Evolutionary conservation across 1,140 invertebrate species (phyloP).

Genomic region (Popillia japonica): DNA sequence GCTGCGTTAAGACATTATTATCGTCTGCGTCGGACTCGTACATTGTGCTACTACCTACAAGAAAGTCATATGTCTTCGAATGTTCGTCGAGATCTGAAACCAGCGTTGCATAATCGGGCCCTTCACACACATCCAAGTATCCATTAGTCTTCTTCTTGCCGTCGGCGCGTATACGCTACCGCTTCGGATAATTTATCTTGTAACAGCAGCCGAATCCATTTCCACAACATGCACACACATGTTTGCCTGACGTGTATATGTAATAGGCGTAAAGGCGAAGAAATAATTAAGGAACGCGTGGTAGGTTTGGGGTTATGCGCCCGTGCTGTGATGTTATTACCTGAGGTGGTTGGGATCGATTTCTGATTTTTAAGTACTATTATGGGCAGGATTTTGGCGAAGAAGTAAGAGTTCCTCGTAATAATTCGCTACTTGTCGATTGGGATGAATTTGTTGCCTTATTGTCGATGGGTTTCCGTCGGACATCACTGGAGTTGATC

Average conservation of each 20-base stretch:
- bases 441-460: too few species aligned
- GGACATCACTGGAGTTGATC: too few species aligned
- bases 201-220: slow-evolving; percentile 25
- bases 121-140: slow-evolving; percentile 25
- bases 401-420: too few species aligned
- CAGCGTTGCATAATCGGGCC: slow-evolving; percentile 22
- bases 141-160: slow-evolving; percentile 23
- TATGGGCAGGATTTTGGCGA: too few species aligned
- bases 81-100: slow-evolving; percentile 7
- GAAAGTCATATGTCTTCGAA: slow-evolving; percentile 21
- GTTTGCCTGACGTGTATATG: neutral
- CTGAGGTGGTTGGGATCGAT: too few species aligned
- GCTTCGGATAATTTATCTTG: slow-evolving; percentile 28
- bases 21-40: neutral
- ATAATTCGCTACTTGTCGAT: too few species aligned
- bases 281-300: slow-evolving; percentile 25
- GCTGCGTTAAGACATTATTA: slow-evolving; percentile 9
- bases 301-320: too few species aligned
- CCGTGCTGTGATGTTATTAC: too few species aligned
- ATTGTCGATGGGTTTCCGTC: too few species aligned
- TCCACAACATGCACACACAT: slow-evolving; percentile 29
- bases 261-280: neutral
- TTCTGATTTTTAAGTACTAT: too few species aligned
- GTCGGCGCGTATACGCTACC: neutral
- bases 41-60: neutral